Evolutionary conservation across 2,888 invertebrate species (phyloP).

Genomic region (Cheilosia impressa): DNA sequence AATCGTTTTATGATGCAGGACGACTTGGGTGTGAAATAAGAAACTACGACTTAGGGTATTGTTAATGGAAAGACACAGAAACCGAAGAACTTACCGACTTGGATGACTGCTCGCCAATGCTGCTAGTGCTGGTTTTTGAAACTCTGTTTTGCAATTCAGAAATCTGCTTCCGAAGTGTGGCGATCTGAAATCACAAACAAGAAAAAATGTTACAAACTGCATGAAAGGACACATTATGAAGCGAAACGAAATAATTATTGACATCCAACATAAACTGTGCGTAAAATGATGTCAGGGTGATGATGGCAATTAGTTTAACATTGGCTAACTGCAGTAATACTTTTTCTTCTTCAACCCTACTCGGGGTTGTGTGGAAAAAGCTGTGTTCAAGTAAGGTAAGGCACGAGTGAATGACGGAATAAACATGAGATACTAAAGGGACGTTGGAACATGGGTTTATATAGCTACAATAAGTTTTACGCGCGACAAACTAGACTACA

Average conservation of each 20-base stretch:
- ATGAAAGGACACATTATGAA: slow-evolving; percentile 24
- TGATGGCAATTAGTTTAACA: slow-evolving; percentile 15
- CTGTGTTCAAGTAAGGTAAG: too few species aligned
- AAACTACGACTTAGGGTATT: not conserved
- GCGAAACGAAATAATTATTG: slow-evolving; percentile 7
- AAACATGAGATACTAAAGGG: too few species aligned
- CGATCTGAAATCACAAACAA: slow-evolving; percentile 81
- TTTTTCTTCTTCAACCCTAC: slow-evolving; percentile 10
- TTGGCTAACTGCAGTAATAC: slow-evolving; percentile 6
- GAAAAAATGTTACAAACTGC: slow-evolving; percentile 16
- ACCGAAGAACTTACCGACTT: slow-evolving; percentile 80
- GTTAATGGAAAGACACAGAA: not conserved
- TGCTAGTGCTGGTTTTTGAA: slow-evolving; percentile 77
- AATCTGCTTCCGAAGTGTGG: slow-evolving; percentile 82
- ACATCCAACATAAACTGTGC: slow-evolving; percentile 12
- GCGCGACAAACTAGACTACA: too few species aligned
- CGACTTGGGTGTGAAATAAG: slow-evolving; percentile 22
- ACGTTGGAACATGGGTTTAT: too few species aligned
- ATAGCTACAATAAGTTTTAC: too few species aligned
- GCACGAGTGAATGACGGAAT: too few species aligned
- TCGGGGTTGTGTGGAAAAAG: not conserved
- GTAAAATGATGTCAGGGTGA: slow-evolving; percentile 50
- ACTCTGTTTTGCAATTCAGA: slow-evolving; percentile 79
- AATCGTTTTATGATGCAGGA: slow-evolving; percentile 39
- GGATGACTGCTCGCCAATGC: slow-evolving; percentile 77